A percentile compares a stretch with the other conserved stretches of the same genome.
phyloP scores from a whole-genome alignment of 2,797 vertebrate species.

The Anolis apletophallus region DNA sequence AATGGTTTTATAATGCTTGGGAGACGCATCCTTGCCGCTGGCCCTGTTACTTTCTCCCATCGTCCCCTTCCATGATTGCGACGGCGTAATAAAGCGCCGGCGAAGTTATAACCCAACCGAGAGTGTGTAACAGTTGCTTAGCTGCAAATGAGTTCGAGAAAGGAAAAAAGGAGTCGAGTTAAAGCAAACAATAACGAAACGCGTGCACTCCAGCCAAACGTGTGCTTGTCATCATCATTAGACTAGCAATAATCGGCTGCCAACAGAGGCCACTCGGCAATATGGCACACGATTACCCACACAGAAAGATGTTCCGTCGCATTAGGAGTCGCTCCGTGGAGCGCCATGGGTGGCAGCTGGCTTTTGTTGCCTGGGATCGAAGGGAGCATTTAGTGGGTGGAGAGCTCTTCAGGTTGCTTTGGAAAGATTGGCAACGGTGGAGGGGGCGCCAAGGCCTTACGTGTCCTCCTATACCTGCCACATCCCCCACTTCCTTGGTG shows the following conservation, averaged over 20 bases:
- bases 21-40: too few relatives aligned
- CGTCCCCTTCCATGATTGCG: too few relatives aligned
- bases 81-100: too few relatives aligned
- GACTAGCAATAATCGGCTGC: slow-evolving; percentile 10
- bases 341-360: not conserved
- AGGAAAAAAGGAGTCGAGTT: not conserved
- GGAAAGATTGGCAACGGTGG: not conserved
- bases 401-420: too few relatives aligned
- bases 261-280: not conserved
- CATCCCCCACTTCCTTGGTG: not conserved
- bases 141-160: slow-evolving; percentile 26
- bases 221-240: not conserved
- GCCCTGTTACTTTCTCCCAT: too few relatives aligned
- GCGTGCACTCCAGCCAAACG: slow-evolving; percentile 5
- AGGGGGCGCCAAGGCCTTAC: too few relatives aligned
- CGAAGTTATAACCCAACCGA: not conserved
- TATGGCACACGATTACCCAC: not conserved
- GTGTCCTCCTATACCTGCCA: not conserved
- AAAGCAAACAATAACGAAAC: slow-evolving; percentile 1
- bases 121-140: slow-evolving; percentile 12
- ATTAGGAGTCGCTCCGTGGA: not conserved
- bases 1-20: too few relatives aligned
- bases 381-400: not conserved
- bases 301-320: not conserved
- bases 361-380: not conserved